These are phyloP conservation scores for Falcunculus frontatus DNA, from an alignment of 2,113 vertebrate species.

Conservation along the genomic window DNA sequence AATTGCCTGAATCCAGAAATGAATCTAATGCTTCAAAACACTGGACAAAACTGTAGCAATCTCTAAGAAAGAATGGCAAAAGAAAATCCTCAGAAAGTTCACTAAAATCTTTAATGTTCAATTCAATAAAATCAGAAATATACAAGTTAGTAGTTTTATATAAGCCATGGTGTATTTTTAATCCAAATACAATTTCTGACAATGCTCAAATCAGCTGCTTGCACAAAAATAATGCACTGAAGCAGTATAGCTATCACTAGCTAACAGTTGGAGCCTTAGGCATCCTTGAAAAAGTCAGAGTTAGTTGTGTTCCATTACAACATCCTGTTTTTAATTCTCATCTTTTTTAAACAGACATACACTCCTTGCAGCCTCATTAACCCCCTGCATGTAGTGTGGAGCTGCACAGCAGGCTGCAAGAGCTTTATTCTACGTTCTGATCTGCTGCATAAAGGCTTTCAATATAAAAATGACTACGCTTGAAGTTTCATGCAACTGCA, in stretches of 20 bases:
- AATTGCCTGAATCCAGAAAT: not conserved
- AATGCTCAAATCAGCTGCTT: not conserved
- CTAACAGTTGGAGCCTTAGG: not conserved
- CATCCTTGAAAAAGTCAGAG: not conserved
- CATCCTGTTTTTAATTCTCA: not conserved
- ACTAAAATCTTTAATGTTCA: not conserved
- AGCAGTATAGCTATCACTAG: not conserved
- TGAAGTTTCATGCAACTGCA: not conserved
- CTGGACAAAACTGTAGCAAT: not conserved
- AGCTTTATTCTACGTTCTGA: not conserved
- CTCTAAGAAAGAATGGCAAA: not conserved
- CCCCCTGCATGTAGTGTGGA: not conserved
- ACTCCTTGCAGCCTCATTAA: slow-evolving; percentile 37
- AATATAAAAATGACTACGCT: not conserved
- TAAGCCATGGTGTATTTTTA: not conserved
- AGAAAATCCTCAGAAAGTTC: not conserved
- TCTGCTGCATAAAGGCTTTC: not conserved
- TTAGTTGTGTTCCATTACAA: not conserved
- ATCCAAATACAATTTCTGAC: not conserved
- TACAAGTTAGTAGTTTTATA: not conserved
- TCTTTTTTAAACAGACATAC: slow-evolving; percentile 12
- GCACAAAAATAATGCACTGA: not conserved
- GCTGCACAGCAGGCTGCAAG: not conserved
- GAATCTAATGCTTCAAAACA: not conserved
- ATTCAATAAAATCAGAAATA: not conserved